phyloP scores from a whole-genome alignment of 2,797 vertebrate species.

The Amphiprion clarkii region DNA sequence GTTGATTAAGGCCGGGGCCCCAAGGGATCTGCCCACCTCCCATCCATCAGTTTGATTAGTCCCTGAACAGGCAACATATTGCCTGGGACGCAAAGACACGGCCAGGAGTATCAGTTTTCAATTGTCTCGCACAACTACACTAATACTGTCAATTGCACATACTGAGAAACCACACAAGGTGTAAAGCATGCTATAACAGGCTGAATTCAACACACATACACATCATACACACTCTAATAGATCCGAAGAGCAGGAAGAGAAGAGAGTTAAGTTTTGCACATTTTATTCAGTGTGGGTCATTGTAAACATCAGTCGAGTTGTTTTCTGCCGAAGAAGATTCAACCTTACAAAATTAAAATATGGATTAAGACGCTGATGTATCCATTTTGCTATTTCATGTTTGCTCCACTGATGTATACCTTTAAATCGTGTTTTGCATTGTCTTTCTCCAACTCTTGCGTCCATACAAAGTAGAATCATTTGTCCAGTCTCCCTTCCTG shows the following conservation, averaged over 20 bases:
- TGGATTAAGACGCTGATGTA: too few relatives aligned
- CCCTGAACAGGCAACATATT: conserved; percentile 94
- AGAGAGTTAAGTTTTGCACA: background rate
- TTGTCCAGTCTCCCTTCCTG: background rate
- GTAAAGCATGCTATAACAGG: conserved; percentile 21
- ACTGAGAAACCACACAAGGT: conserved; percentile 7
- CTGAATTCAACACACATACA: conserved; percentile 25
- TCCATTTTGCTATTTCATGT: background rate
- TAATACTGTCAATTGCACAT: conserved; percentile 30
- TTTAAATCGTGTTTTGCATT: background rate
- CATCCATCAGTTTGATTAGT: conserved; percentile 96
- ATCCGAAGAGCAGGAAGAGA: conserved; percentile 27
- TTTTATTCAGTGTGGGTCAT: background rate
- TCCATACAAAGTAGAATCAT: background rate
- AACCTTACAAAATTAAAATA: too few relatives aligned
- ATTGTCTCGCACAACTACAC: conserved; percentile 69
- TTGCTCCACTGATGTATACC: background rate
- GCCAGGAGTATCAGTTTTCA: conserved; percentile 92
- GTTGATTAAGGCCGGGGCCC: conserved; percentile 92
- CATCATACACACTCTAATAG: conserved; percentile 14
- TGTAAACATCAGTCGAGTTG: too few relatives aligned
- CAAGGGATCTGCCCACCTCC: conserved; percentile 87
- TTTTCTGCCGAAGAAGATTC: too few relatives aligned
- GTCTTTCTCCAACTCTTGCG: background rate
- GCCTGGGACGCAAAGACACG: conserved; percentile 89